Evolutionary conservation across 2,113 vertebrate genomes (phyloP), one percentile per base, ranked within the genome.

Genomic region (Aix galericulata): DNA sequence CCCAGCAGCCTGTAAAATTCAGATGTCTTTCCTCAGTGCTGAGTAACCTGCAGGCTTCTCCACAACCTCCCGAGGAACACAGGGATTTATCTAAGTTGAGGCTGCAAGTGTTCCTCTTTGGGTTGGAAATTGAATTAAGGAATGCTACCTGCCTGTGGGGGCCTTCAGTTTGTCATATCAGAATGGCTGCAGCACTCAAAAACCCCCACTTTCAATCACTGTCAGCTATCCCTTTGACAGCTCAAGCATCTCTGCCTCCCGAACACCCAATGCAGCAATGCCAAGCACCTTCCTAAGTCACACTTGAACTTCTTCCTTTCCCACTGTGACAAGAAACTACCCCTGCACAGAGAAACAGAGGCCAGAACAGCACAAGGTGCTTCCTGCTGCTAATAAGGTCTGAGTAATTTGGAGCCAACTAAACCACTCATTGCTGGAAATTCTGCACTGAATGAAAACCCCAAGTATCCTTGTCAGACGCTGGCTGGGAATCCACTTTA

Each of bases 61-160:
- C 31, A 17, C 72, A 78, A 50, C 56, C 75, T 82, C 94, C 89
- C 2, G 46, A 91, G 91, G 83, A 91, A 74, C 44, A 18, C 36
- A 1, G 42, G 89, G 62, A 40, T 89, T 96, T 74, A 86, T 90
- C 63, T 27, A 63, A 80, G 66, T 2, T 15, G 67, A 94, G 91
- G 55, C 67, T 50, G 52, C 36, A 11, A 67, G 56, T 4, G 3
- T 46, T 73, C 82, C 76, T 74, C 6, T 0, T 52, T 20, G 81
- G 81, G 42, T 9, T 89, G 78, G 27, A 89, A 95, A 96, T 22
- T 78, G 75, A 97, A 92, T 93, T 75, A 80, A 32, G 63, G 81
- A 69, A 71, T 2, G 15, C 29, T 20, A 22, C 91, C 86, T 91
- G 82, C 88, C 84, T 63, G 32, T 1, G 6, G 82, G 60, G 73